Evolutionary conservation across 2,888 invertebrate species (phyloP), one percentile per base, ranked within the genome.

Genomic region (Agrochola lota): DNA sequence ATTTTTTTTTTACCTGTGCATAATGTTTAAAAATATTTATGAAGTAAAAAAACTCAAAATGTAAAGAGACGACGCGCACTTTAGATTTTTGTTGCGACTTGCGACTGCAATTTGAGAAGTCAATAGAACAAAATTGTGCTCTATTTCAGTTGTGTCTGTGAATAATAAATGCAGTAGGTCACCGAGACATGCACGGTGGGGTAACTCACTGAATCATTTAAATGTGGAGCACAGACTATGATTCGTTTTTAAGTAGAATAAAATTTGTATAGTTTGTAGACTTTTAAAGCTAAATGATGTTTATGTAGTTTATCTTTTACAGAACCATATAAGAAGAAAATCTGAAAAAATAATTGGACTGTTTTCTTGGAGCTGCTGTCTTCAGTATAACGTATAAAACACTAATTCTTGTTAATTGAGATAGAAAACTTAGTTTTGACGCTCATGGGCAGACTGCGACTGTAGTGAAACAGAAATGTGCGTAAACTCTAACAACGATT

Each of bases 101-200:
- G 12, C 20, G 9, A 66, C 17, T 60, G 15, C 11, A 5, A 23
- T 55, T 78, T 60, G 20, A 26, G 3, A 62, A 72, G 17, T 17
- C 60, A 79, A 79, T 62, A 62, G 11, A 69, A 74, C n/a, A 40
- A 40, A 74, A 26, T 70, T 12, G 35, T 66, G 60, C 30, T 64
- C 49, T 70, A 66, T 81, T 80, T 74, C 30, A 70, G 46, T 67
- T 71, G 9, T 26, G 57, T 9, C 23, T 59, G 35, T 52, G 52
- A 59, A 76, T 81, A 68, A 81, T 71, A 62, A 71, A 80, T 76
- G 20, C 57, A 43, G 57, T 40, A 30, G 55, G 81, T 74, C 55
- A 57, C 60, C 11, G 11, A 55, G 55, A 75, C 70, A 60, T 70
- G 67, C 81, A 71, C n/a, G 62, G 40, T 49, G 49, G 11, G 40